These are phyloP conservation scores for Temnothorax curvispinosus DNA, from an alignment of 1,140 invertebrate genomes.

Conservation along the genomic window DNA sequence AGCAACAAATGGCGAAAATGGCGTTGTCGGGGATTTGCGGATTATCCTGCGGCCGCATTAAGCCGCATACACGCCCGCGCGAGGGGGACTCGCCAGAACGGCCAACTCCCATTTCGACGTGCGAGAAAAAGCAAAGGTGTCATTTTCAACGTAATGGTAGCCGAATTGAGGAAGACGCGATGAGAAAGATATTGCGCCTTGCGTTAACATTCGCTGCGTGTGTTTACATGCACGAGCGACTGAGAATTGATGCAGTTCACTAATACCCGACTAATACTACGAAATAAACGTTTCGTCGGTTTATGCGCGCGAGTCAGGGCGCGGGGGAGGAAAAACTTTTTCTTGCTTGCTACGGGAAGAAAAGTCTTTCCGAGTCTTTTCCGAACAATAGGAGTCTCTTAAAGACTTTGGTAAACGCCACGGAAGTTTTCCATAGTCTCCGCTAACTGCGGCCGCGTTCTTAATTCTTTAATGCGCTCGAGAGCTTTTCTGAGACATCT, in stretches of 20 bases:
- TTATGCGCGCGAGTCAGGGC: neutral
- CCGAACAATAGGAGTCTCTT: conserved; percentile 39
- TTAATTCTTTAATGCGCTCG: conserved; percentile 32
- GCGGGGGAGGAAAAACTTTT: neutral
- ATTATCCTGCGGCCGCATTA: conserved; percentile 53
- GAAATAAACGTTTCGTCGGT: conserved; percentile 10
- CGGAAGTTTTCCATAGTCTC: conserved; percentile 38
- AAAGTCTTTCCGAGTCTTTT: conserved; percentile 51
- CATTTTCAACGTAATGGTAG: neutral
- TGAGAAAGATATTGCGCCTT: neutral
- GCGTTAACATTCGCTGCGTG: neutral
- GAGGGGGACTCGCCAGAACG: conserved; percentile 44
- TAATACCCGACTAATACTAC: neutral
- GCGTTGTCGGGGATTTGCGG: conserved; percentile 60
- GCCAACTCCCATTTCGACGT: neutral
- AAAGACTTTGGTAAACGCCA: conserved; percentile 36
- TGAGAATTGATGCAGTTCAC: neutral
- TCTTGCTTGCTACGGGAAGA: neutral
- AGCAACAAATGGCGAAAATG: conserved; percentile 61
- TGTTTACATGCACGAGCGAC: neutral
- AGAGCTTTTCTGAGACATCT: conserved; percentile 1
- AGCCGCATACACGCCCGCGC: conserved; percentile 21
- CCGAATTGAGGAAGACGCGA: neutral
- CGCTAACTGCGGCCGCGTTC: conserved; percentile 56
- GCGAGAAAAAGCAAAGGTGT: neutral